Evolutionary conservation across 2,888 invertebrate genomes (phyloP).

Genomic region (Trissonchulus latispiculum): DNA sequence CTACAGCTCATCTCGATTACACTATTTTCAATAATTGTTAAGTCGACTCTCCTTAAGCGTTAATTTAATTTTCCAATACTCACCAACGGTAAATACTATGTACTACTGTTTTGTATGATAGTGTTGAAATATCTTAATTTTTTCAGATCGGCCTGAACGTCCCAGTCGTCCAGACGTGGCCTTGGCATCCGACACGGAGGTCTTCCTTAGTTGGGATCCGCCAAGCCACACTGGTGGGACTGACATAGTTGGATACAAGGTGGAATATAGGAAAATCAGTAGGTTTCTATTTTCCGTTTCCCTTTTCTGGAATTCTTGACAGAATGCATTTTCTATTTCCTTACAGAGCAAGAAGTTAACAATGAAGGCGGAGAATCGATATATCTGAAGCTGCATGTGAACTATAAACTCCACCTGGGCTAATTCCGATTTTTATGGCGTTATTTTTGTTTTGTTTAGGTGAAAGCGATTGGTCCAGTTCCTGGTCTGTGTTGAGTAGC

Average conservation of each 20-base stretch:
- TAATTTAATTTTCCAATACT: too few species aligned
- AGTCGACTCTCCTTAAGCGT: too few species aligned
- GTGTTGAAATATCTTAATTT: background rate
- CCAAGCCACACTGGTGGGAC: constrained; percentile 84
- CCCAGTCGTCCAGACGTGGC: constrained; percentile 80
- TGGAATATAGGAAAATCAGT: constrained; percentile 56
- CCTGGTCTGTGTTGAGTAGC: constrained; percentile 70
- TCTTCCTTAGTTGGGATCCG: constrained; percentile 80
- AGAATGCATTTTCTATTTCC: too few species aligned
- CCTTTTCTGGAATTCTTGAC: constrained; percentile 23
- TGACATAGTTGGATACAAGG: constrained; percentile 72
- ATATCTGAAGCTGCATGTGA: too few species aligned
- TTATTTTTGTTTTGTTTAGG: constrained; percentile 44
- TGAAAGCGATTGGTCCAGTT: constrained; percentile 53
- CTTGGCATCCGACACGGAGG: constrained; percentile 71
- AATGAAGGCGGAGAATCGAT: too few species aligned
- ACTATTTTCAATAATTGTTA: too few species aligned
- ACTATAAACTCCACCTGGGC: too few species aligned
- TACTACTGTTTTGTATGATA: too few species aligned
- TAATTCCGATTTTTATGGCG: background rate
- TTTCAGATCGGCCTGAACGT: constrained; percentile 61
- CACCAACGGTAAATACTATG: too few species aligned
- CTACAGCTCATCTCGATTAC: too few species aligned
- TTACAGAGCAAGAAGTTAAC: too few species aligned
- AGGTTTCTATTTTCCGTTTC: background rate